Evolutionary conservation across 2,113 vertebrate species (phyloP).

Genomic region (Phaethon lepturus): DNA sequence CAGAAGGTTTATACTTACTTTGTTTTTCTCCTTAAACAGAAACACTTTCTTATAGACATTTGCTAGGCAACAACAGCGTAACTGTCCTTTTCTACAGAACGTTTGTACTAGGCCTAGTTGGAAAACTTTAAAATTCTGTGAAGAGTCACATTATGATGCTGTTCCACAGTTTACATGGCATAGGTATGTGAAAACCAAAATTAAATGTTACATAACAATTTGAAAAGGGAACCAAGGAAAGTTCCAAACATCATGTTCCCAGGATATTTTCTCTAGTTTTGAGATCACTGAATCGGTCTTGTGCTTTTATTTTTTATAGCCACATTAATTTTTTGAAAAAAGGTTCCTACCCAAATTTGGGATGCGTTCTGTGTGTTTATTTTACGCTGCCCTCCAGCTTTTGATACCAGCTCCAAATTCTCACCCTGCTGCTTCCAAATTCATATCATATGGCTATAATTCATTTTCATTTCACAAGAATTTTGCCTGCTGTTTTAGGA

Average conservation of each 20-base stretch:
- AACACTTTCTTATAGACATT: background rate
- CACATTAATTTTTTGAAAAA: background rate
- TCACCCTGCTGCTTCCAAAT: background rate
- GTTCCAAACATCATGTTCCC: background rate
- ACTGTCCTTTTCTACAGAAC: background rate
- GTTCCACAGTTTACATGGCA: background rate
- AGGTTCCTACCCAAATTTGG: background rate
- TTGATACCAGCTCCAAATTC: background rate
- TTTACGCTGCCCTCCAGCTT: slow-evolving; percentile 8
- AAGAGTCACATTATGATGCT: background rate
- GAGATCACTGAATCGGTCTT: background rate
- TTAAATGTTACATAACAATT: background rate
- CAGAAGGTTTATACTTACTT: slow-evolving; percentile 43
- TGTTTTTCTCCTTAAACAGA: slow-evolving; percentile 52
- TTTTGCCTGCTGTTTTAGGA: slow-evolving; percentile 8
- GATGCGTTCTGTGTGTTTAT: background rate
- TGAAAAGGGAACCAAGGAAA: background rate
- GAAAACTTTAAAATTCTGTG: background rate
- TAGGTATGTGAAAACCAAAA: slow-evolving; percentile 11
- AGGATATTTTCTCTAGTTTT: background rate
- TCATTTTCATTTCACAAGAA: background rate
- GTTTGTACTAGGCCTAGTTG: background rate
- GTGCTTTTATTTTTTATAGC: background rate
- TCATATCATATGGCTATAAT: background rate
- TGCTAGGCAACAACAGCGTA: background rate